Percentiles rank a stretch among this genome's conserved stretches.
phyloP scores from a whole-genome alignment of 2,113 vertebrate genomes.

The Ceuthmochares aereus region DNA sequence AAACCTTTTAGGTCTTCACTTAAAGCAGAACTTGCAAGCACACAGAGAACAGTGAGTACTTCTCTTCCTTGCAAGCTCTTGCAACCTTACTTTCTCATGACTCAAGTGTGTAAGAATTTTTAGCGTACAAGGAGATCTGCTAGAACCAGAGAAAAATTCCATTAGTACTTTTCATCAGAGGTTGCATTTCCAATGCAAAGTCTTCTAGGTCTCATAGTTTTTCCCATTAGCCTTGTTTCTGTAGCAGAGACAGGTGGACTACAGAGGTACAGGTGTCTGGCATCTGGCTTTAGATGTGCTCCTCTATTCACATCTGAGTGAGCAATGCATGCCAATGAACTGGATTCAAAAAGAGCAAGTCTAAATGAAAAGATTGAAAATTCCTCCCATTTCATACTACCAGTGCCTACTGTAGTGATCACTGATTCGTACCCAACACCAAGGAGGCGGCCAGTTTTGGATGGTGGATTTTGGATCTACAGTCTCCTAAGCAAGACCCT shows the following conservation, averaged over 20 bases:
- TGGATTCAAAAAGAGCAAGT: not conserved
- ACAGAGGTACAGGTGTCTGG: slow-evolving; percentile 12
- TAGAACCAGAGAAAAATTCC: not conserved
- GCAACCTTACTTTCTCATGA: not conserved
- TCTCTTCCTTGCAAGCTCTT: not conserved
- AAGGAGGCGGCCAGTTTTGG: not conserved
- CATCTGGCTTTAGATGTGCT: slow-evolving; percentile 36
- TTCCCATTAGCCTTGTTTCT: not conserved
- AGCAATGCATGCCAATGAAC: not conserved
- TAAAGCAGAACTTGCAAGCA: not conserved
- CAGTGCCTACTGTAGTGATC: not conserved
- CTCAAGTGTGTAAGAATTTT: not conserved
- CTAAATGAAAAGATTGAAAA: not conserved
- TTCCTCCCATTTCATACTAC: not conserved
- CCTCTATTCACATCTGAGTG: not conserved
- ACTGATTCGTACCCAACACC: not conserved
- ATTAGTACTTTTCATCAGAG: not conserved
- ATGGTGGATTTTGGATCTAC: not conserved
- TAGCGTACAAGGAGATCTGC: not conserved
- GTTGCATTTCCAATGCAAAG: not conserved
- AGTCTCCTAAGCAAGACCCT: not conserved
- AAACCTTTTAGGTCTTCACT: not conserved
- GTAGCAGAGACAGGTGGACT: not conserved
- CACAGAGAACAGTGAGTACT: not conserved
- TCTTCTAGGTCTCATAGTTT: not conserved